A percentile compares a stretch with the other conserved stretches of the same genome.
Evolutionary conservation across 2,797 vertebrate genomes (phyloP).

Genomic region (Crax fasciolata): DNA sequence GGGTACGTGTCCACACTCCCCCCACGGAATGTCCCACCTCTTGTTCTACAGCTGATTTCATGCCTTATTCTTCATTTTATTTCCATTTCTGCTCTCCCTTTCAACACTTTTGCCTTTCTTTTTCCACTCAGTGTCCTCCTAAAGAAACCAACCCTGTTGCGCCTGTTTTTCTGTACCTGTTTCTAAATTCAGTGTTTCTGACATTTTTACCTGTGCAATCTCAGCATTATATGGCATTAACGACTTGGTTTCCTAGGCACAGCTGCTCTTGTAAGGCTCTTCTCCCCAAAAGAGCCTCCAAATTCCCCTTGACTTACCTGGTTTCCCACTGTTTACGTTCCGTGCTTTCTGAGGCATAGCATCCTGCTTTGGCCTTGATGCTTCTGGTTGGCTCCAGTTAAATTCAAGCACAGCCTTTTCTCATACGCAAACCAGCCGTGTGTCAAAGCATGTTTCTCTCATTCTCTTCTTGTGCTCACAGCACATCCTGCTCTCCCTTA

Average conservation of each 20-base stretch:
- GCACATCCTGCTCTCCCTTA: not conserved
- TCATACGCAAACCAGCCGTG: accelerated
- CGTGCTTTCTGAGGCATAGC: accelerated
- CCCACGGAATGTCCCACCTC: not conserved
- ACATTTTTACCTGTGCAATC: accelerated
- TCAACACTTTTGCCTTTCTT: not conserved
- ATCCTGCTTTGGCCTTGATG: not conserved
- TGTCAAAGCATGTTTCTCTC: not conserved
- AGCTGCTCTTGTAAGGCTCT: not conserved
- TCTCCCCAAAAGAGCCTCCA: not conserved
- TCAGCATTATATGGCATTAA: not conserved
- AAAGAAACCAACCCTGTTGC: not conserved
- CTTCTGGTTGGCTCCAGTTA: not conserved
- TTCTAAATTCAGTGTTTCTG: not conserved
- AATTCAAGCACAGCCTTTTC: not conserved
- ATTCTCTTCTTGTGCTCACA: not conserved
- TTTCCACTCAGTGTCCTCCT: not conserved
- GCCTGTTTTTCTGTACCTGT: not conserved
- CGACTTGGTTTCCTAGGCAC: not conserved
- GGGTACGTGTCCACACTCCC: not conserved
- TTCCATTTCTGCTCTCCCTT: not conserved
- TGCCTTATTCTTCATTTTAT: accelerated
- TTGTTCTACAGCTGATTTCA: not conserved
- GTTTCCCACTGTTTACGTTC: not conserved
- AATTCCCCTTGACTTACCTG: not conserved